phyloP scores from a whole-genome alignment of 64 coral and sea anemone species.

The Porites lutea region DNA sequence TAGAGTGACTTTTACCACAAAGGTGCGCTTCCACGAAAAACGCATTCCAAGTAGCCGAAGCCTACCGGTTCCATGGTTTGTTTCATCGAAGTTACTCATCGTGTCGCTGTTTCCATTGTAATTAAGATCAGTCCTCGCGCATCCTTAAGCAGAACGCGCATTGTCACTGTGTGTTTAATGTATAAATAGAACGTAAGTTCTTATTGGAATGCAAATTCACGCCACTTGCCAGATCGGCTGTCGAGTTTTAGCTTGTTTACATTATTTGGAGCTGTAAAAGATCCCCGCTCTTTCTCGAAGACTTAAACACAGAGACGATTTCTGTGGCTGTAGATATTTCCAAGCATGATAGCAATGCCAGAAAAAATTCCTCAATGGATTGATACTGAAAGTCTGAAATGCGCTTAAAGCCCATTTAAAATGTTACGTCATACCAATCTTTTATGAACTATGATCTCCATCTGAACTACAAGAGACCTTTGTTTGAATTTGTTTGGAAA shows the following conservation, averaged over 20 bases:
- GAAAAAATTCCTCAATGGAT: background rate
- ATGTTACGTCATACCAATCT: slow-evolving; percentile 1
- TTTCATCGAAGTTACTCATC: background rate
- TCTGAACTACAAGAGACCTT: background rate
- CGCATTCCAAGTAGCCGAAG: too few species aligned
- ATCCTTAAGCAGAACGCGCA: slow-evolving; percentile 1
- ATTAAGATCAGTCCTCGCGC: slow-evolving; percentile 29
- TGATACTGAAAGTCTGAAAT: background rate
- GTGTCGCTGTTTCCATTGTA: background rate
- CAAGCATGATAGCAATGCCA: background rate
- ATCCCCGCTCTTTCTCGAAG: background rate
- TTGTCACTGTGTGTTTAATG: slow-evolving; percentile 22
- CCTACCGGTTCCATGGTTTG: background rate
- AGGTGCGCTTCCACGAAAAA: background rate
- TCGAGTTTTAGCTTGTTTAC: slow-evolving; percentile 9
- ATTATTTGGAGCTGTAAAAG: background rate
- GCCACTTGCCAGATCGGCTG: background rate
- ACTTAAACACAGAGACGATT: background rate
- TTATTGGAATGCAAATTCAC: slow-evolving; percentile 51
- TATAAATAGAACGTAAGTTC: slow-evolving; percentile 30
- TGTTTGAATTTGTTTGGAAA: background rate
- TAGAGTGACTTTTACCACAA: background rate
- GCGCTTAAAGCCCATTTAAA: background rate
- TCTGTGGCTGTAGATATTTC: background rate
- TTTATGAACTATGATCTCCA: too few species aligned